phyloP scores from a whole-genome alignment of 2,113 vertebrate genomes.

The Ahaetulla prasina region DNA sequence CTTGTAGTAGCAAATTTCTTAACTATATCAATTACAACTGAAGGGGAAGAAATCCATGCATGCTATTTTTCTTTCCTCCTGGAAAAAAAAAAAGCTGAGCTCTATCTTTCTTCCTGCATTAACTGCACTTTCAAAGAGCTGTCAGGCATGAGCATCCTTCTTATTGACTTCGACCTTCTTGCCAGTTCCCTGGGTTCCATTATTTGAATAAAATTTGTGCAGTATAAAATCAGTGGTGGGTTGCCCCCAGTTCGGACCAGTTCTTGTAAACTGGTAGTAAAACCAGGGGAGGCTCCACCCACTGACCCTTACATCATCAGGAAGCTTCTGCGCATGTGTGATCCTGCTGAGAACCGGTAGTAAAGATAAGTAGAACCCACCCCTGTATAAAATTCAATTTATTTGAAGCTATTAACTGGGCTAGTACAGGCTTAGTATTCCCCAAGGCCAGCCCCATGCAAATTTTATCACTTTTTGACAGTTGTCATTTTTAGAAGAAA shows the following conservation, averaged over 20 bases:
- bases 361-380: too few species aligned
- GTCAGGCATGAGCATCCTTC: background rate
- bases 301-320: too few species aligned
- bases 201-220: slow-evolving; percentile 42
- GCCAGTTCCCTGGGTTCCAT: slow-evolving; percentile 4
- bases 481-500: slow-evolving; percentile 26
- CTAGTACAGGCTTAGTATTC: slow-evolving; percentile 15
- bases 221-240: too few species aligned
- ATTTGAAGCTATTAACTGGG: slow-evolving; percentile 44
- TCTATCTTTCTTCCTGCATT: slow-evolving; percentile 25
- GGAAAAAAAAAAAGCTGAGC: background rate
- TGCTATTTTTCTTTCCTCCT: slow-evolving; percentile 1
- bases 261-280: too few species aligned
- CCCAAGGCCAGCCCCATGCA: slow-evolving; percentile 28
- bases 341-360: too few species aligned
- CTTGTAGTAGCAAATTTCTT: background rate
- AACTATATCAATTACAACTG: background rate
- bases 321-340: too few species aligned
- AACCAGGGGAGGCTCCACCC: too few species aligned
- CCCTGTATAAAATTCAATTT: slow-evolving; percentile 25
- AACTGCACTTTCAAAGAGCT: slow-evolving; percentile 24
- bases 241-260: too few species aligned
- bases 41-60: background rate
- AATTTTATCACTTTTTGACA: slow-evolving; percentile 38
- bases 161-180: slow-evolving; percentile 13